Percentiles rank a stretch among this genome's conserved stretches.
Conservation (phyloP, 2,113 vertebrate species). For the Nesoenas mayeri region DNA sequence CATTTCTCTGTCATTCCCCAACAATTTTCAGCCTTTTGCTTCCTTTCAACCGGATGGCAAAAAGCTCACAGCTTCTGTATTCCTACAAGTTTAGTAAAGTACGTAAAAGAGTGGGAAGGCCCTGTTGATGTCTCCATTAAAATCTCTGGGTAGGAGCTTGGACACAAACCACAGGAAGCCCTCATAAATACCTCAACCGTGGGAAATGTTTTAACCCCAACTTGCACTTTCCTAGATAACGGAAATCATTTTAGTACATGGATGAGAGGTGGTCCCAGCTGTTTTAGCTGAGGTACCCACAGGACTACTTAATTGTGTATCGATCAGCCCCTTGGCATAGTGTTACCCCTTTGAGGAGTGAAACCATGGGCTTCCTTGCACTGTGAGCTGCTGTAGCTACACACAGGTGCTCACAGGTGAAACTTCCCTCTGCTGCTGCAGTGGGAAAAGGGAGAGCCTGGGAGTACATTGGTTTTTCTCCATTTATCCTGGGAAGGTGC, state of each 20-base stretch:
- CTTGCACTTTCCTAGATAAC: accelerated
- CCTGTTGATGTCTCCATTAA: not conserved
- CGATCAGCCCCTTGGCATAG: not conserved
- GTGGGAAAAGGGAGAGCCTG: not conserved
- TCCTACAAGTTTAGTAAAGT: not conserved
- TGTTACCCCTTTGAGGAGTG: not conserved
- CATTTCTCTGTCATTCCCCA: not conserved
- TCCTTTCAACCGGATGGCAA: not conserved
- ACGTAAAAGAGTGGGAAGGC: not conserved
- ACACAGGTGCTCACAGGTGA: not conserved
- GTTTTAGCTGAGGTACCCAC: not conserved
- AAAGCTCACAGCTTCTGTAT: not conserved
- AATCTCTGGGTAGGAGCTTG: not conserved
- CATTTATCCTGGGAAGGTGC: not conserved
- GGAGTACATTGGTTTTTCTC: not conserved
- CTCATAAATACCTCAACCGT: accelerated
- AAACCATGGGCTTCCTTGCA: not conserved
- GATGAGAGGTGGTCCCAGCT: accelerated
- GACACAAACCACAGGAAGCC: not conserved
- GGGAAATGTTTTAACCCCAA: not conserved
- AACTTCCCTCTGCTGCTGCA: not conserved
- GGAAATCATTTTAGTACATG: accelerated
- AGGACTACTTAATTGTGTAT: accelerated
- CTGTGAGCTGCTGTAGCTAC: not conserved
- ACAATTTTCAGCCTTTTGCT: not conserved